Base-by-base conservation (phyloP, 2,113 vertebrate species). In the Martes martes region DNA sequence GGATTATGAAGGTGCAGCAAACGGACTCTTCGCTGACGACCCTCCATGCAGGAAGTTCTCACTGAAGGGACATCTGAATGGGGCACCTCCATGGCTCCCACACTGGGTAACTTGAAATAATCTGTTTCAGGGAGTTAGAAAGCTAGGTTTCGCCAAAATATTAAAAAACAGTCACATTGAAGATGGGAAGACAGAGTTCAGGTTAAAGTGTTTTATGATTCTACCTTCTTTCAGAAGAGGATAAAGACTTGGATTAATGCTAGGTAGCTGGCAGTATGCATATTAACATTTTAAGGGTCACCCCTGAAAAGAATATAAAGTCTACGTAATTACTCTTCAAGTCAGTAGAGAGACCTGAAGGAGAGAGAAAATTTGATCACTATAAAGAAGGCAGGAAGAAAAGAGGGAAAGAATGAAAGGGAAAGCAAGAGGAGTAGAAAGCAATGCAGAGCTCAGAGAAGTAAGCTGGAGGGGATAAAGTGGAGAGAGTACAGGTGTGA, bases 111-210 rank as follows among this genome's bases (percentile, higher is more conserved):
- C 73, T 80, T 39, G 59, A 67, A 74, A 86, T 50, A 52, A 42
- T 71, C 78, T 67, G 5, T 91, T 91, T 69, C 7, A 39, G 9
- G 9, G n/a, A 84, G 52, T 16, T 80, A 65, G 16, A 42, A 74
- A 57, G 47, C 14, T 65, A 33, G 65, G 33, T 42, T 91, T 63
- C 84, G 52, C 78, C n/a, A 47, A 96, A 91, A 74, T 23, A 21
- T 50, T 15, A 91, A 24, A 52, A 65, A 82, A 59, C 15, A 71
- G 26, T 50, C 83, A n/a, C 31, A 76, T 1, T 69, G 24, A 84
- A 93, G 67, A 71, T 39, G 11, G 33, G 18, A 87, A 95, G 50
- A 74, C 0, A 7, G 61, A 82, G 59, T 24, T 18, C 24, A 42
- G 4, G 42, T 78, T 71, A 63, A 86, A 90, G 80, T 2, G 47